phyloP scores from a whole-genome alignment of 2,113 vertebrate species.

The Syngnathus typhle region DNA sequence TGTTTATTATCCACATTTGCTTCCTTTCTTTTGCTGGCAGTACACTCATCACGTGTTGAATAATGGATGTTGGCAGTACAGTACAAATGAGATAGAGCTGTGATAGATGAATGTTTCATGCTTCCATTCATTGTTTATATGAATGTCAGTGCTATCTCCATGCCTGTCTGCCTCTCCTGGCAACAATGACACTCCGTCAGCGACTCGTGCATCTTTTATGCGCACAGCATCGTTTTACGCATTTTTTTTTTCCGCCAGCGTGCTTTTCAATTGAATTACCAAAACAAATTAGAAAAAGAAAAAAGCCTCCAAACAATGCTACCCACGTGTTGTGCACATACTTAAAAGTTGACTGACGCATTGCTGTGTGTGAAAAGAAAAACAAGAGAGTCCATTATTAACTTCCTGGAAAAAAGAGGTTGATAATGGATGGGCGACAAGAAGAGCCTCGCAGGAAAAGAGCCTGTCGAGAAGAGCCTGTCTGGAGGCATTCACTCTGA shows the following conservation, averaged over 20 bases:
- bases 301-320: neutral
- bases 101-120: slow-evolving; percentile 54
- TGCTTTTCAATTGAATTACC: neutral
- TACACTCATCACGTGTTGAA: slow-evolving; percentile 29
- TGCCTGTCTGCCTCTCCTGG: slow-evolving; percentile 15
- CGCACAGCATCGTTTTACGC: slow-evolving; percentile 2
- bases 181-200: slow-evolving; percentile 22
- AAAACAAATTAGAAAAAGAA: neutral
- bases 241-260: neutral
- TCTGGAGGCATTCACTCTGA: slow-evolving; percentile 41
- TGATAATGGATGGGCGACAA: slow-evolving; percentile 43
- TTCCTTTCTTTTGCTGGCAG: slow-evolving; percentile 17
- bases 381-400: slow-evolving; percentile 47
- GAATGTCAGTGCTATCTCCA: slow-evolving; percentile 20
- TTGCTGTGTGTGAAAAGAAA: slow-evolving; percentile 37
- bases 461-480: slow-evolving; percentile 42
- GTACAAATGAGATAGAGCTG: slow-evolving; percentile 32
- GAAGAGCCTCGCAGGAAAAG: slow-evolving; percentile 57
- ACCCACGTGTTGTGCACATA: neutral
- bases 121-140: slow-evolving; percentile 35
- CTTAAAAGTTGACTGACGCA: slow-evolving; percentile 23
- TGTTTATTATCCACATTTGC: slow-evolving; percentile 1
- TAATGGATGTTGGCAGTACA: slow-evolving; percentile 47
- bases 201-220: slow-evolving; percentile 27
- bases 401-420: slow-evolving; percentile 56